Evolutionary conservation across 1,140 invertebrate species (phyloP), one percentile per base, ranked within the genome.

Genomic region (Pseudachorutes palmiensis): DNA sequence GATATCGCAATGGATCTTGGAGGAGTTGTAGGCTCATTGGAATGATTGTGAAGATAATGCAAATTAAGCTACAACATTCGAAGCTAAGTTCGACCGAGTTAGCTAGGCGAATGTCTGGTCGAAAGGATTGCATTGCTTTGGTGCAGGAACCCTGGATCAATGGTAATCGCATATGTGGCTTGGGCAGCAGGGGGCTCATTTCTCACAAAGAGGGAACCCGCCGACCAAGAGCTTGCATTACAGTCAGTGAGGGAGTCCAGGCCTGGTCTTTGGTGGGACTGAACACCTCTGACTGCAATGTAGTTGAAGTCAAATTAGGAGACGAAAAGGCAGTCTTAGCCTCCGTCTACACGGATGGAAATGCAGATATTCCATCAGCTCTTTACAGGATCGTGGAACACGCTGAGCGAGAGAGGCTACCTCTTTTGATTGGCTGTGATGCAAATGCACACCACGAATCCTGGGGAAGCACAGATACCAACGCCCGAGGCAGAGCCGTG

Each of bases 371-470:
- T 36, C 64, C n/a, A 26, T 48, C 64, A 12, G 30, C 2, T 51
- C 16, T 2, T 1, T 31, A 62, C 2, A 26, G 30, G 33, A 31
- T 70, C 22, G 60, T 63, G 9, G 41, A 61, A 1, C 26, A 66
- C 49, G 65, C 58, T 31, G 36, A 45, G 41, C 2, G 2, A 9
- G 49, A 48, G 1, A 28, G 36, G 30, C 30, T 70, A 28, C 33
- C 51, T 12, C 41, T 70, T 24, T n/a, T 70, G 1, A 36, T 70
- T 14, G 69, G 59, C 1, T 48, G 36, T 12, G 69, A 70, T 60
- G 65, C 62, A 26, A 70, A 70, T 45, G 58, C 69, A 2, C 69
- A 70, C 33, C 65, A 70, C 59, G 22, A 26, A 2, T 22, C 48
- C 1, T 70, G 65, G 69, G 69, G 65, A 28, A 63, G 65, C 36